These are phyloP conservation scores for Danaus chrysippus DNA, from an alignment of 2,888 invertebrate species.

Conservation along the genomic window DNA sequence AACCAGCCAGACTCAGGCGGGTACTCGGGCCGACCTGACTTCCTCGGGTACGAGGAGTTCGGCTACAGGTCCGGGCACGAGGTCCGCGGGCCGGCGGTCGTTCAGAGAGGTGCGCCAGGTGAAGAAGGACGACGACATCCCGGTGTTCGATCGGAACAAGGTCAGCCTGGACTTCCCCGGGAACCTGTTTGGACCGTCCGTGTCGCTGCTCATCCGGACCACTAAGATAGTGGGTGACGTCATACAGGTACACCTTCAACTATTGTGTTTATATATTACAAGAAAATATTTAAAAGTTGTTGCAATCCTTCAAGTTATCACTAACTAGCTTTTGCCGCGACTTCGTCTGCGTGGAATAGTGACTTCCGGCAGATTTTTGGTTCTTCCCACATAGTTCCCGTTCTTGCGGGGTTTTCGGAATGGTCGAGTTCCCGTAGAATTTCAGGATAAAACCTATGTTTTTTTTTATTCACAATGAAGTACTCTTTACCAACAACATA, in stretches of 20 bases:
- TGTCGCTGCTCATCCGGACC: conserved; percentile 82
- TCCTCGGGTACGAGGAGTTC: conserved; percentile 18
- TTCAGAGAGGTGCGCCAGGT: conserved; percentile 44
- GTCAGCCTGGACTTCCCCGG: conserved; percentile 84
- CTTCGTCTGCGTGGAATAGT: too few species aligned
- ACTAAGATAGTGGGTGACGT: conserved; percentile 83
- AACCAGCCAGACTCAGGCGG: neutral
- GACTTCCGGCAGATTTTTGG: too few species aligned
- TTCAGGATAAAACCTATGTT: too few species aligned
- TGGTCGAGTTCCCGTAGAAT: too few species aligned
- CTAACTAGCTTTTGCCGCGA: too few species aligned
- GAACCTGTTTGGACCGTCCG: conserved; percentile 82
- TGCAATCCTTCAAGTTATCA: conserved; percentile 4
- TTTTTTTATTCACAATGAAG: too few species aligned
- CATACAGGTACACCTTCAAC: conserved; percentile 76
- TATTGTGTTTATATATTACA: neutral
- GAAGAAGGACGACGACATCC: conserved; percentile 75
- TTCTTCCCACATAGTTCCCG: too few species aligned
- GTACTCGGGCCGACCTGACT: neutral
- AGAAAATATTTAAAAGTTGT: conserved; percentile 4
- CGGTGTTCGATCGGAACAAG: conserved; percentile 80
- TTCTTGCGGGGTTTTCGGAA: too few species aligned
- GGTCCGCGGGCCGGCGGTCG: conserved; percentile 32
- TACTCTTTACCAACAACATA: too few species aligned
- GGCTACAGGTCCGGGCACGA: conserved; percentile 15